These are phyloP conservation scores for Gymnoscelis rufifasciata DNA, from an alignment of 2,888 invertebrate species.

Conservation along the genomic window DNA sequence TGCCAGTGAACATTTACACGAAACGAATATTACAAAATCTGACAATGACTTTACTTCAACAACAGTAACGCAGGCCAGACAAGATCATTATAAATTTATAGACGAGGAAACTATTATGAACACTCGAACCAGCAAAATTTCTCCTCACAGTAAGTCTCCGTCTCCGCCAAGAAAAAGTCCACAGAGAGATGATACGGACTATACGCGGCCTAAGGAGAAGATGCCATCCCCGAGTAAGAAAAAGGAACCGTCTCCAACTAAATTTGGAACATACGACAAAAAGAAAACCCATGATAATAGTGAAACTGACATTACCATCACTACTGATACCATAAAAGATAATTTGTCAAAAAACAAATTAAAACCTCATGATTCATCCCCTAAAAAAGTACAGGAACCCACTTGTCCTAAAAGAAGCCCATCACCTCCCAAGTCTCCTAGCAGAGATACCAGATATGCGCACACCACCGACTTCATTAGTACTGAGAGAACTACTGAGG, in stretches of 20 bases:
- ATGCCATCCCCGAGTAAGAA: slow-evolving; percentile 50
- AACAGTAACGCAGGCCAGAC: slow-evolving; percentile 32
- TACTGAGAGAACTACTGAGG: slow-evolving; percentile 51
- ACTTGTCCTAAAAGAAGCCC: slow-evolving; percentile 38
- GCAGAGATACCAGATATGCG: slow-evolving; percentile 46
- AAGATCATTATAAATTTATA: slow-evolving; percentile 61
- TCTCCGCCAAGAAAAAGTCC: slow-evolving; percentile 38
- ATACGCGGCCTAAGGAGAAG: slow-evolving; percentile 29
- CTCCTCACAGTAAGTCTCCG: slow-evolving; percentile 25
- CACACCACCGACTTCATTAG: slow-evolving; percentile 53
- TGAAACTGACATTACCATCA: slow-evolving; percentile 17
- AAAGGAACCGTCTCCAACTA: slow-evolving; percentile 22
- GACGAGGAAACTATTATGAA: slow-evolving; percentile 68
- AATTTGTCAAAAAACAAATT: slow-evolving; percentile 35
- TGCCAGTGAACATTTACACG: slow-evolving; percentile 35
- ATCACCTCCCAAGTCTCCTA: slow-evolving; percentile 46
- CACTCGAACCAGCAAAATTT: slow-evolving; percentile 37
- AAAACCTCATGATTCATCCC: slow-evolving; percentile 30
- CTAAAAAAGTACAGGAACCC: slow-evolving; percentile 31
- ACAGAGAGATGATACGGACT: slow-evolving; percentile 29
- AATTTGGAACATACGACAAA: slow-evolving; percentile 41
- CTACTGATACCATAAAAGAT: slow-evolving; percentile 29
- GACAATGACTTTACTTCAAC: slow-evolving; percentile 27
- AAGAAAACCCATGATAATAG: slow-evolving; percentile 27
- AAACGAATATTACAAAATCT: slow-evolving; percentile 27